Evolutionary conservation across 2,113 vertebrate genomes (phyloP).

Genomic region (Barnardius zonarius): DNA sequence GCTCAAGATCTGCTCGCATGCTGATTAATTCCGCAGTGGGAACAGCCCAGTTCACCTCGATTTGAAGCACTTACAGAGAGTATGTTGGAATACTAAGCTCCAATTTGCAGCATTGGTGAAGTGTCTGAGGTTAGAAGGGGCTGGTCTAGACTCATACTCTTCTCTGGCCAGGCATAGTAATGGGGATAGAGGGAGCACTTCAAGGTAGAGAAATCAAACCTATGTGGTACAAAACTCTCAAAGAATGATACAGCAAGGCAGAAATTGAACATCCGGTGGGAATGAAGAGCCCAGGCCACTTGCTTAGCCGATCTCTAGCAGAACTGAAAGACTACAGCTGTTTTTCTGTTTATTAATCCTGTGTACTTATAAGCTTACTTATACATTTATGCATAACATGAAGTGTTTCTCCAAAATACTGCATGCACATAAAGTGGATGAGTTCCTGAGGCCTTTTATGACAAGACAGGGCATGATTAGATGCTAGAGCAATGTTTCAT

Average conservation of each 20-base stretch:
- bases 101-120: background rate
- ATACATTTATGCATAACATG: background rate
- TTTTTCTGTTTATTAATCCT: background rate
- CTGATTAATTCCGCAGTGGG: background rate
- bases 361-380: background rate
- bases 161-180: background rate
- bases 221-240: background rate
- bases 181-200: background rate
- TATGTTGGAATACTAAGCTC: background rate
- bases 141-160: fast-evolving
- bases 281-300: background rate
- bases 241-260: background rate
- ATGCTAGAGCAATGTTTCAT: background rate
- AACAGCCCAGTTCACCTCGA: background rate
- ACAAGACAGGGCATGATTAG: background rate
- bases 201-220: background rate
- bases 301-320: background rate
- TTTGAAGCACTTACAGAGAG: background rate
- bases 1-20: background rate
- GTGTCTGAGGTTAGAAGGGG: background rate
- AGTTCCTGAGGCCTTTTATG: background rate
- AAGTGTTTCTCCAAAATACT: background rate
- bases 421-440: background rate
- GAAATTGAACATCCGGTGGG: background rate
- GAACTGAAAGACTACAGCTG: background rate